Evolutionary conservation across 2,888 invertebrate genomes (phyloP).

Genomic region (Torymus auratus): DNA sequence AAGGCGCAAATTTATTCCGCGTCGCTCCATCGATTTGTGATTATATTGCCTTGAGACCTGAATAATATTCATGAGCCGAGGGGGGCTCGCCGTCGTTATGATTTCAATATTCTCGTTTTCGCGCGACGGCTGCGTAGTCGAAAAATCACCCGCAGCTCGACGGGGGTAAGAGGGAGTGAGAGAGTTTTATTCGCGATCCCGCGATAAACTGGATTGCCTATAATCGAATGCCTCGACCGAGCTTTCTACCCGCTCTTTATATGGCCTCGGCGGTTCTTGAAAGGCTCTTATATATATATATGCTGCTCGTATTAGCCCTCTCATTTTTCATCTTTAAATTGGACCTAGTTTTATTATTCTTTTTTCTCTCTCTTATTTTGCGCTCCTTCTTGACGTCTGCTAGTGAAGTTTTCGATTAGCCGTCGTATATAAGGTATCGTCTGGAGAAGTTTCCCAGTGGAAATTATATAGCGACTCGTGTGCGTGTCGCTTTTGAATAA

Average conservation of each 20-base stretch:
- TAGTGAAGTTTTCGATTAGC: too few relatives aligned
- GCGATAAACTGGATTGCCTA: constrained; percentile 57
- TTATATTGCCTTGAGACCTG: constrained; percentile 73
- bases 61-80: constrained; percentile 75
- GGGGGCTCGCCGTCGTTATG: constrained; percentile 66
- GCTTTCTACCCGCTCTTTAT: constrained; percentile 8
- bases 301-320: constrained; percentile 39
- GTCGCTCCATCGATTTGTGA: constrained; percentile 72
- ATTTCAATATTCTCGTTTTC: constrained; percentile 71
- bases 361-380: background rate
- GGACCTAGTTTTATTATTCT: constrained; percentile 7
- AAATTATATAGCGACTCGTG: too few relatives aligned
- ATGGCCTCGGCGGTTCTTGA: constrained; percentile 3
- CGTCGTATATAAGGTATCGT: too few relatives aligned
- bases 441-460: too few relatives aligned
- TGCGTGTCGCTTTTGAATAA: background rate
- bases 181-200: constrained; percentile 49
- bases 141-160: constrained; percentile 65
- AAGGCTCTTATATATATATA: constrained; percentile 37
- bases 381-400: too few relatives aligned
- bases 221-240: constrained; percentile 53
- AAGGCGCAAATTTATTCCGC: constrained; percentile 70
- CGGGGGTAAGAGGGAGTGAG: too few relatives aligned
- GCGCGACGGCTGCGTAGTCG: constrained; percentile 59
- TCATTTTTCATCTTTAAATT: constrained; percentile 46